A percentile compares a stretch with the other conserved stretches of the same genome.
Evolutionary conservation across 2,113 vertebrate genomes (phyloP).

Genomic region (Thinocorus orbignyianus): DNA sequence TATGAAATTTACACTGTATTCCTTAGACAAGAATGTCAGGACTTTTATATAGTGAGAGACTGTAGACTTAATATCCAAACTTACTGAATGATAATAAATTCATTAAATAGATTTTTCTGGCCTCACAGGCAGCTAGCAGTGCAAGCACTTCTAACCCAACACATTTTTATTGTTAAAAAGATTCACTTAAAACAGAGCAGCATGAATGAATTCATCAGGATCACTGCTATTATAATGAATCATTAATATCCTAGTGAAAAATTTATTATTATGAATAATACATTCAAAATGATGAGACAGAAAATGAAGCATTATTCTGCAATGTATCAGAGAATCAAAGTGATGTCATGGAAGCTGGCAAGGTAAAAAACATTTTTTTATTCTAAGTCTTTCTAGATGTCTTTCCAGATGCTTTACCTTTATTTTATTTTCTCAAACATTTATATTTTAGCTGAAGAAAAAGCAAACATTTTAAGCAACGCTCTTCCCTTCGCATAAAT

Average conservation of each 20-base stretch:
- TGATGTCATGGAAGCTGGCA: not conserved
- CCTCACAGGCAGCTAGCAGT: not conserved
- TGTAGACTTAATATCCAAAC: not conserved
- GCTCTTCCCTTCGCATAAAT: not conserved
- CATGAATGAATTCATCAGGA: slow-evolving; percentile 55
- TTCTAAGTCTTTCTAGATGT: not conserved
- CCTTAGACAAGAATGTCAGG: not conserved
- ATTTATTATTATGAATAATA: slow-evolving; percentile 74
- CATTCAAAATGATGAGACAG: slow-evolving; percentile 63
- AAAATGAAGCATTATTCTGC: slow-evolving; percentile 69
- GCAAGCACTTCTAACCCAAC: slow-evolving; percentile 34
- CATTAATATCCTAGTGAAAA: slow-evolving; percentile 74
- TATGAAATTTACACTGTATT: not conserved
- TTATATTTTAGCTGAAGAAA: not conserved
- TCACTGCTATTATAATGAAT: slow-evolving; percentile 74
- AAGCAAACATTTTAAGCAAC: not conserved
- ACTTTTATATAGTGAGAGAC: not conserved
- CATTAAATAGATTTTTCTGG: slow-evolving; percentile 6
- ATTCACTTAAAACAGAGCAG: slow-evolving; percentile 57
- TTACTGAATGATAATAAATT: not conserved
- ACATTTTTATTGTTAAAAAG: slow-evolving; percentile 71
- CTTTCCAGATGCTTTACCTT: not conserved
- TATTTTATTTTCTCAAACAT: not conserved
- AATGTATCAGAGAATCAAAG: slow-evolving; percentile 40
- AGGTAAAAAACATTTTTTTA: not conserved